Conservation (phyloP, 2,888 invertebrate species). For the Pristionchus maxplancki region DNA sequence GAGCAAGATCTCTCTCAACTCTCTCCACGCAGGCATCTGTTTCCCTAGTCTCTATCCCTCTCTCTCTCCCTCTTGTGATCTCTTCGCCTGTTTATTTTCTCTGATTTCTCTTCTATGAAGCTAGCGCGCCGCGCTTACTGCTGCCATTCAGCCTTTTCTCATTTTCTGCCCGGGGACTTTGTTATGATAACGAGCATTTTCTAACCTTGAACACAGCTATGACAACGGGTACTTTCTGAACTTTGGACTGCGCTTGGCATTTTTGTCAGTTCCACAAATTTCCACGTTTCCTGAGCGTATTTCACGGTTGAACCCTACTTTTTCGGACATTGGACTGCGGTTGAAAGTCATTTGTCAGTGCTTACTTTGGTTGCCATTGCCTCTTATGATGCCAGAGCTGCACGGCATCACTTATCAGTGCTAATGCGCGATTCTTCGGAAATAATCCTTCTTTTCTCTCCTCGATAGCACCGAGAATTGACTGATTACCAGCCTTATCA, state of each 20-base stretch:
- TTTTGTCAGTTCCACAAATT: neutral
- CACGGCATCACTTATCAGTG: neutral
- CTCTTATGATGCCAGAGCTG: slow-evolving; percentile 11
- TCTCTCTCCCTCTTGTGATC: neutral
- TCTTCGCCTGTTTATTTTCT: slow-evolving; percentile 14
- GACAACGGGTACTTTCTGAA: no score
- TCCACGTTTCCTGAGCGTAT: neutral
- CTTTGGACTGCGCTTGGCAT: neutral
- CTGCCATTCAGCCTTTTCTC: neutral
- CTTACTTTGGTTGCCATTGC: slow-evolving; percentile 29
- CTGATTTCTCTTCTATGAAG: neutral
- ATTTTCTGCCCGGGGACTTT: no score
- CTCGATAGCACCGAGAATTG: neutral
- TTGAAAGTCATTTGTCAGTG: no score
- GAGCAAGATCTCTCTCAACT: neutral
- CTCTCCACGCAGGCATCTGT: neutral
- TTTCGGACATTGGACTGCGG: neutral
- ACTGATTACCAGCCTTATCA: neutral
- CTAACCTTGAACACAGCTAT: no score
- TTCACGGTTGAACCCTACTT: neutral
- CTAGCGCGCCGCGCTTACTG: neutral
- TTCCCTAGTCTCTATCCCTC: neutral
- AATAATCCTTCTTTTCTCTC: neutral
- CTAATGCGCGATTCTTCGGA: neutral
- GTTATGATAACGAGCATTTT: no score